Percentiles rank a stretch among this genome's conserved stretches.
Evolutionary conservation across 2,888 invertebrate genomes (phyloP).

Genomic region (Amiota mariae): DNA sequence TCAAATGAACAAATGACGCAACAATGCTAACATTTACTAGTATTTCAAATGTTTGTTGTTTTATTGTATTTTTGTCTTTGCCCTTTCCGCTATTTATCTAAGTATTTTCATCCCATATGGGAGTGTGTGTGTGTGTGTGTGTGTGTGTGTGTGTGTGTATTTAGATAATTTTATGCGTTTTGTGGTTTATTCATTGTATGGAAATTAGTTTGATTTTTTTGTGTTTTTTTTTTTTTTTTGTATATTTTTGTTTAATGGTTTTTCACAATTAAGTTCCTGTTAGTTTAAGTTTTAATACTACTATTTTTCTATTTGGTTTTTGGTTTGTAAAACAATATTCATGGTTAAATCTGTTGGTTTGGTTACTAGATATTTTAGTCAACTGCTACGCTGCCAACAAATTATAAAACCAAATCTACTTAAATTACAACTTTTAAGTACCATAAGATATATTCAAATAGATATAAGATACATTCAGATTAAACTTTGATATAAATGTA

Average conservation of each 20-base stretch:
- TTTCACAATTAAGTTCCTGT: constrained; percentile 26
- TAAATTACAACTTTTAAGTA: not conserved
- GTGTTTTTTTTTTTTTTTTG: not conserved
- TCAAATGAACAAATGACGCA: constrained; percentile 6
- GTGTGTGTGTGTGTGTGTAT: not conserved
- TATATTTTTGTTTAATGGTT: not conserved
- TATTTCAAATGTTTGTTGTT: too few species aligned
- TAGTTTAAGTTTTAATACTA: constrained; percentile 10
- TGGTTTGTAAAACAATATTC: constrained; percentile 15
- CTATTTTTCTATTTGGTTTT: constrained; percentile 11
- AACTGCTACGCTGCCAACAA: too few species aligned
- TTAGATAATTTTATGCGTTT: constrained; percentile 27
- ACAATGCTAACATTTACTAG: not conserved
- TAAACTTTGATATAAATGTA: too few species aligned
- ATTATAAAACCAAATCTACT: not conserved
- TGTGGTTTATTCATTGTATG: constrained; percentile 32
- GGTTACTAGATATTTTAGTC: too few species aligned
- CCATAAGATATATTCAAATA: not conserved
- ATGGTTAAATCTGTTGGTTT: constrained; percentile 9
- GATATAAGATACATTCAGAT: too few species aligned
- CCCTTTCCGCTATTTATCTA: not conserved
- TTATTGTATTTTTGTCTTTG: not conserved
- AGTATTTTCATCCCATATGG: constrained; percentile 19
- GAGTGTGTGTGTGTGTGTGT: not conserved
- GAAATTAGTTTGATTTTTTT: constrained; percentile 32